A percentile compares a stretch with the other conserved stretches of the same genome.
Conservation (phyloP, 64 coral and sea anemone species). For the Orbicella faveolata region DNA sequence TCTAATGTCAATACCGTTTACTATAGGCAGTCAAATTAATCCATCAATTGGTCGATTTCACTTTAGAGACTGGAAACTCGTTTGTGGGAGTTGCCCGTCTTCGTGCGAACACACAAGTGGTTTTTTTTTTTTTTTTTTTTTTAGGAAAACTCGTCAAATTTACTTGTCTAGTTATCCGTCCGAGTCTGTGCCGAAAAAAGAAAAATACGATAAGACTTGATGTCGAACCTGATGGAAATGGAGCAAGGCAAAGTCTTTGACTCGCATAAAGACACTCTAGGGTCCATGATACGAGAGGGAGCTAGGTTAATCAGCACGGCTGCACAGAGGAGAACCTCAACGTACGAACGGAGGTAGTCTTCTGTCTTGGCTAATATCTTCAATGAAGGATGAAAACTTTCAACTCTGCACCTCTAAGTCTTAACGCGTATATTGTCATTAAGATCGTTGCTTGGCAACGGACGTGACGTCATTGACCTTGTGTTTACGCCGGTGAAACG, state of each 20-base stretch:
- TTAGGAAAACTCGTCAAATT: too few relatives aligned
- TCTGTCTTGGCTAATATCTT: neutral
- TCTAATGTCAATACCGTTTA: too few relatives aligned
- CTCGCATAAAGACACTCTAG: slow-evolving; percentile 70
- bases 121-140: too few relatives aligned
- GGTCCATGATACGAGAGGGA: slow-evolving; percentile 73
- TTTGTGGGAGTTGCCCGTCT: too few relatives aligned
- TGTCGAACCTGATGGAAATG: slow-evolving; percentile 91
- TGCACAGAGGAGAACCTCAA: neutral
- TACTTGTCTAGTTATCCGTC: too few relatives aligned
- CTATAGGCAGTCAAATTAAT: too few relatives aligned
- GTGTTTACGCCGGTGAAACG: neutral
- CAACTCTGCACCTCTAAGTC: neutral
- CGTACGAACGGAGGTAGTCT: neutral
- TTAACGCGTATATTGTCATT: neutral
- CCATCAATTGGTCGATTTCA: too few relatives aligned
- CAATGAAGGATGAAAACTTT: neutral
- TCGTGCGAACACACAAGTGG: too few relatives aligned
- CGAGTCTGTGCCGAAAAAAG: too few relatives aligned
- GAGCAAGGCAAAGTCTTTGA: slow-evolving; percentile 81
- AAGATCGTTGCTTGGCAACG: neutral
- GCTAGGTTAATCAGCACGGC: slow-evolving; percentile 23
- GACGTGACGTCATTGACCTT: neutral
- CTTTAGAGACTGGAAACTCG: too few relatives aligned
- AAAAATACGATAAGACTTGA: slow-evolving; percentile 32